A percentile compares a stretch with the other conserved stretches of the same genome.
phyloP scores from a whole-genome alignment of 2,797 vertebrate species.

The Anguilla obscura region DNA sequence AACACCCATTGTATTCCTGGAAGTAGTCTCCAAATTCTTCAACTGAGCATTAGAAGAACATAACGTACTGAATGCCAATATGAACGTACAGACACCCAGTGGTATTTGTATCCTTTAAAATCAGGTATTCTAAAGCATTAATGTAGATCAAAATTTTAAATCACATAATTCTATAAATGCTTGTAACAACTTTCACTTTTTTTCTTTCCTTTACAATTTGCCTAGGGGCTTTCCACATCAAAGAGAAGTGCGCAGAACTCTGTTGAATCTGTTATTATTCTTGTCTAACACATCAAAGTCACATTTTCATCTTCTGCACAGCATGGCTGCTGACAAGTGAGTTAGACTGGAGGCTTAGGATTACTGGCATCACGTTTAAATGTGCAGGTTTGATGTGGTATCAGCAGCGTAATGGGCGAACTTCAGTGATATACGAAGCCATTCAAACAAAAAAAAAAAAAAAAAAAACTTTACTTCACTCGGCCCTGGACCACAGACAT shows the following conservation, averaged over 20 bases:
- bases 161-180: not conserved
- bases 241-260: slow-evolving; percentile 49
- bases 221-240: slow-evolving; percentile 49
- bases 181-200: not conserved
- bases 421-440: not conserved
- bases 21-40: not conserved
- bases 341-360: not conserved
- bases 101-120: not conserved
- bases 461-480: not conserved
- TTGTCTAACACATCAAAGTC: slow-evolving; percentile 55
- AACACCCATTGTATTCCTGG: too few relatives aligned
- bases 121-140: not conserved
- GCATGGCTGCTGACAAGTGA: not conserved
- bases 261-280: slow-evolving; percentile 59
- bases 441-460: not conserved
- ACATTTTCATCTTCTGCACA: slow-evolving; percentile 48
- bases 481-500: not conserved
- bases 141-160: not conserved
- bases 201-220: not conserved
- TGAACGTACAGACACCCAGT: not conserved
- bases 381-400: not conserved
- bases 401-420: slow-evolving; percentile 47
- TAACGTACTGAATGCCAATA: not conserved
- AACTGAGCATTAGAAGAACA: not conserved
- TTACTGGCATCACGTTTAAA: not conserved